phyloP scores from a whole-genome alignment of 2,113 vertebrate genomes.

The Recurvirostra avosetta region DNA sequence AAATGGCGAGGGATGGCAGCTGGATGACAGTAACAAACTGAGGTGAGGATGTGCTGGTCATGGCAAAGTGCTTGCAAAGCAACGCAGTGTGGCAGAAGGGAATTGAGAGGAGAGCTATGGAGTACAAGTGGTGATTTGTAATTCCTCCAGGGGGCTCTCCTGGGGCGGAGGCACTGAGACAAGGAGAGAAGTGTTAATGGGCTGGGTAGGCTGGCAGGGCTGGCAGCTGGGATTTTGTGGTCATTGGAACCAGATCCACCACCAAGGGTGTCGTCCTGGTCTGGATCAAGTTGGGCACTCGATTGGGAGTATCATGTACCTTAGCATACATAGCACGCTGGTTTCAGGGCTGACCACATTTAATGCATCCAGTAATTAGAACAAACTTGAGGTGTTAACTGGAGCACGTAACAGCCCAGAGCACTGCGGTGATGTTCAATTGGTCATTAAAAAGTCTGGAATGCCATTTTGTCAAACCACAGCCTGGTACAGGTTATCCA shows the following conservation, averaged over 20 bases:
- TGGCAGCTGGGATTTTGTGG: background rate
- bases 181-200: background rate
- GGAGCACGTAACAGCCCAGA: background rate
- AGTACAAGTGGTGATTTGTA: background rate
- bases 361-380: background rate
- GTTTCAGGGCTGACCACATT: background rate
- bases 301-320: background rate
- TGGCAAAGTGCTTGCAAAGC: background rate
- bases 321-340: background rate
- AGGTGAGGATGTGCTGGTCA: background rate
- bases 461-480: background rate
- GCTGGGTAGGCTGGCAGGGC: background rate
- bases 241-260: background rate
- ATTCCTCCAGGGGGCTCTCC: background rate
- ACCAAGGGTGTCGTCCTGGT: background rate
- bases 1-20: background rate
- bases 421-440: background rate
- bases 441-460: background rate
- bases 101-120: rapidly evolving
- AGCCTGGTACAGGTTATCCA: background rate
- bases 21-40: background rate
- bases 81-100: background rate
- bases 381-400: background rate
- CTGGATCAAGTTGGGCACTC: background rate
- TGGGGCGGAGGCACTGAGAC: background rate